A percentile compares a stretch with the other conserved stretches of the same genome.
Conservation (phyloP, 2,113 vertebrate species). For the Stigmatopora nigra region DNA sequence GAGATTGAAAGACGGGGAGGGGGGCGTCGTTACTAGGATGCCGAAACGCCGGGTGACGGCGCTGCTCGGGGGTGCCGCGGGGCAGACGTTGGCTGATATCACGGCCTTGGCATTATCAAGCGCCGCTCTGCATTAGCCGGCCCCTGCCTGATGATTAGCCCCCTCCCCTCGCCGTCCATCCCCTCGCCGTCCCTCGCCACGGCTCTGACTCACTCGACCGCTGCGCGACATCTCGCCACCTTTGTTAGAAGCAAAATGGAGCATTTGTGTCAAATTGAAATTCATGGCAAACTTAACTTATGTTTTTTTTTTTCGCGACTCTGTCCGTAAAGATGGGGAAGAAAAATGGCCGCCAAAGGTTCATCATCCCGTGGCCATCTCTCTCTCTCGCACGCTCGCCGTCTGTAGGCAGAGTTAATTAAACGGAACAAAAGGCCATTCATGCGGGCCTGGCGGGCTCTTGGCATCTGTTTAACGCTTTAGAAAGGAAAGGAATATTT, state of each 20-base stretch:
- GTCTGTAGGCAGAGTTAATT: conserved; percentile 45
- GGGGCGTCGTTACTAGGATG: conserved; percentile 17
- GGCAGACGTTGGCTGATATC: conserved; percentile 70
- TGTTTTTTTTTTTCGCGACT: neutral
- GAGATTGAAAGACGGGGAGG: conserved; percentile 43
- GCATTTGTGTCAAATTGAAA: neutral
- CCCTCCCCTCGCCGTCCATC: conserved; percentile 67
- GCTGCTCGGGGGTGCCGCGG: conserved; percentile 51
- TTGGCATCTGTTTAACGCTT: neutral
- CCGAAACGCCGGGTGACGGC: conserved; percentile 45
- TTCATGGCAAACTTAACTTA: neutral
- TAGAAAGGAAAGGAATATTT: no score
- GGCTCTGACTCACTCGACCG: conserved; percentile 61
- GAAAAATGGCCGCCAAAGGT: conserved; percentile 11
- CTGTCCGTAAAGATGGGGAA: neutral
- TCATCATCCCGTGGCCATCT: conserved; percentile 15
- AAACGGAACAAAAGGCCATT: conserved; percentile 48
- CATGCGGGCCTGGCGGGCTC: conserved; percentile 25
- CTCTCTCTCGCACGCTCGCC: conserved; percentile 5
- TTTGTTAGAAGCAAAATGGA: neutral
- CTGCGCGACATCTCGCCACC: conserved; percentile 48
- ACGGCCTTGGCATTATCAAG: conserved; percentile 73
- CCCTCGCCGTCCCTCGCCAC: conserved; percentile 59
- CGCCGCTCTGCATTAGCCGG: conserved; percentile 75
- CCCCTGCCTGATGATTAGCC: conserved; percentile 60